Evolutionary conservation across 2,797 vertebrate genomes (phyloP), one percentile per base, ranked within the genome.

Genomic region (Sebastes nivosus): DNA sequence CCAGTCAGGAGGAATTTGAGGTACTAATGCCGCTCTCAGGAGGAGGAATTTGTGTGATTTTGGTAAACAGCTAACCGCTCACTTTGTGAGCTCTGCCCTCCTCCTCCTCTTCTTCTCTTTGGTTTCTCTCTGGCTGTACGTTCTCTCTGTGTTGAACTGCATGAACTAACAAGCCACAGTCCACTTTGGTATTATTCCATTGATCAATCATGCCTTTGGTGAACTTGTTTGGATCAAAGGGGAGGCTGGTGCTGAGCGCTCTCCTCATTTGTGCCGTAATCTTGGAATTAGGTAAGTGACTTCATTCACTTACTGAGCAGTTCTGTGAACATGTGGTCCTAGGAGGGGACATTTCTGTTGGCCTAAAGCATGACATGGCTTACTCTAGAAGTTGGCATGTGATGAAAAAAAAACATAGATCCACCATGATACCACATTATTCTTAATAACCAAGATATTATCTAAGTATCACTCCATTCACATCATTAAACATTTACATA

Each of bases 281-380:
- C 89, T 79, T 93, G 50, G 93, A 96, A 67, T 91, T 93, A 74
- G 95, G 96, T 96, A 92, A 95, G 96, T 95, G 63, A 87, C 55
- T 91, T 88, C 58, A 63, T 46, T 83, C 61, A 55, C 30, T 82
- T 14, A 2, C 59, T 71, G 50, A 68, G 78, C 22, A 46, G 42
- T 54, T 81, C 16, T 77, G 11, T 81, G 59, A 80, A 67, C 8
- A 70, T 66, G 58, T 60, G 57, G 68, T 63, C 57, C 38, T 64
- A 13, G 27, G 18, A 54, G 6, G 57, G 24, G 24, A 20, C 0
- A 32, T 77, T 81, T 81, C 16, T 86, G 52, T 64, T 58, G 34
- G 61, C 38, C 34, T 58, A 50, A 36, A 50, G 32, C 7, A 67
- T 8, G 46, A 59, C 27, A 14, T 11, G 20, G 24, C 22, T 65